A percentile compares a stretch with the other conserved stretches of the same genome.
phyloP scores from a whole-genome alignment of 2,113 vertebrate genomes.

The Hippolais icterina region DNA sequence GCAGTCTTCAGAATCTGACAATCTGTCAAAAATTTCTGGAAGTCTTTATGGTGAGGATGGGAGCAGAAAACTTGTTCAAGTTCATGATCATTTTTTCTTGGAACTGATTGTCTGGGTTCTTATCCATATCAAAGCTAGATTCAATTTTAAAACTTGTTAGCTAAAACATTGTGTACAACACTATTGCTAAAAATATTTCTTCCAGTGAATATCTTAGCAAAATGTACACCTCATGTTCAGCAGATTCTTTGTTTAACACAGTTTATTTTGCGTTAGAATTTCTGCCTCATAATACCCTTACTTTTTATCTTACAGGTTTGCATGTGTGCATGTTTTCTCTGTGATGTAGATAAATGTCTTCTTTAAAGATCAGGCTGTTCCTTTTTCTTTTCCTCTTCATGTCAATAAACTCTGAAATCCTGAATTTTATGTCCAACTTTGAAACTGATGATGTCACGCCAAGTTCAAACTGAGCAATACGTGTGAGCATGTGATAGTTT shows the following conservation, averaged over 20 bases:
- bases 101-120: not conserved
- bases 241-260: not conserved
- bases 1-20: not conserved
- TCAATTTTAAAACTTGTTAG: not conserved
- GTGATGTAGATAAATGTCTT: not conserved
- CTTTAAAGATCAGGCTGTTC: not conserved
- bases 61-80: not conserved
- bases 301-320: not conserved
- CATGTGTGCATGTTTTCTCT: not conserved
- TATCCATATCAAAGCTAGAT: not conserved
- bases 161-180: not conserved
- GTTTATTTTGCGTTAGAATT: not conserved
- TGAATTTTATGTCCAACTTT: not conserved
- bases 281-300: not conserved
- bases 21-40: not conserved
- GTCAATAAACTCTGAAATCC: not conserved
- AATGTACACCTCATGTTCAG: not conserved
- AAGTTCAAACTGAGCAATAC: not conserved
- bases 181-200: not conserved
- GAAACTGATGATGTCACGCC: not conserved
- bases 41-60: not conserved
- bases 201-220: not conserved
- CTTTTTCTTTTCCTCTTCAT: not conserved
- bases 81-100: slow-evolving; percentile 3
- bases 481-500: not conserved